Evolutionary conservation across 2,888 invertebrate species (phyloP).

Genomic region (Apamea crenata): DNA sequence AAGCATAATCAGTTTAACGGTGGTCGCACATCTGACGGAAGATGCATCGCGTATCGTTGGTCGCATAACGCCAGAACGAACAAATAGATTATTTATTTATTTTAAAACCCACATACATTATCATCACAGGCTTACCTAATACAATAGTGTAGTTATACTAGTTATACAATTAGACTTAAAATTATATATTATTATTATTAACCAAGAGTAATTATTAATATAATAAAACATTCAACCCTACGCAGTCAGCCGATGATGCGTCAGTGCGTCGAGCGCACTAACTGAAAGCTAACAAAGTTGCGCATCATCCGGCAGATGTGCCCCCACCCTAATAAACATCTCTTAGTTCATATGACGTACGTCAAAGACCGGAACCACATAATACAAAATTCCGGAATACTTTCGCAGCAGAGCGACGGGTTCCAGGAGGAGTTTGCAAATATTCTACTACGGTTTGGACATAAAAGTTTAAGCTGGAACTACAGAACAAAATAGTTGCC

Average conservation of each 20-base stretch:
- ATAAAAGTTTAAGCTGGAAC: constrained; percentile 71
- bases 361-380: constrained; percentile 20
- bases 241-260: not conserved
- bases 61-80: not conserved
- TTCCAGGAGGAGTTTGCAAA: constrained; percentile 31
- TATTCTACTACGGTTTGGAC: constrained; percentile 61
- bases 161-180: no score
- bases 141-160: no score
- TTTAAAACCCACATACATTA: no score
- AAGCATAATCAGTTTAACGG: not conserved
- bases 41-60: not conserved
- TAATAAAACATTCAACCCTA: not conserved
- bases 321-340: constrained; percentile 18
- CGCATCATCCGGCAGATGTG: not conserved
- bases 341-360: constrained; percentile 7
- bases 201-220: no score
- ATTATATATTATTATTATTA: no score
- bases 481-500: constrained; percentile 70
- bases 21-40: not conserved
- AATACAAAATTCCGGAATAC: constrained; percentile 39
- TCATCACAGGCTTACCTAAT: no score
- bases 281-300: not conserved
- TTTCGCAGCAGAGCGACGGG: constrained; percentile 21
- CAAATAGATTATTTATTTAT: no score
- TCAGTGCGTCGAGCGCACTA: not conserved